phyloP scores from a whole-genome alignment of 2,888 invertebrate genomes.

The Amphipyra berbera region DNA sequence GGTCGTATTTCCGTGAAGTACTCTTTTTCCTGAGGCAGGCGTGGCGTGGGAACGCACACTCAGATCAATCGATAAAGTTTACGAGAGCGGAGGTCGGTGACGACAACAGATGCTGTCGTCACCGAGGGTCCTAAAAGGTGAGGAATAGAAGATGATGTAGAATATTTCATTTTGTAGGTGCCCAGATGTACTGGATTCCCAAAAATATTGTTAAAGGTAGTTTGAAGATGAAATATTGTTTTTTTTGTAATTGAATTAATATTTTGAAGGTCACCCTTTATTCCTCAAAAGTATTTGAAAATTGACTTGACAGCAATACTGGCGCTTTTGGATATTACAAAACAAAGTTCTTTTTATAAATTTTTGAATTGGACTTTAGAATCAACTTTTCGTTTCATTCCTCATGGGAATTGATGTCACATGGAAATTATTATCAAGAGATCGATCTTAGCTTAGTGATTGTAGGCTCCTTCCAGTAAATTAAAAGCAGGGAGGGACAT shows the following conservation, averaged over 20 bases:
- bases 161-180: not conserved
- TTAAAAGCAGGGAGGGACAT: constrained; percentile 40
- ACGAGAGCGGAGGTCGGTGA: constrained; percentile 67
- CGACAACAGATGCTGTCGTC: constrained; percentile 52
- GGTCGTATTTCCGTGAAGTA: constrained; percentile 96
- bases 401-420: constrained; percentile 87
- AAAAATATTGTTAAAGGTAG: not conserved
- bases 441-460: constrained; percentile 84
- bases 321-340: constrained; percentile 88
- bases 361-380: constrained; percentile 71
- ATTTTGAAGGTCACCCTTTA: constrained; percentile 55
- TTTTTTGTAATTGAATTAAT: not conserved
- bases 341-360: constrained; percentile 61
- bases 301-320: constrained; percentile 77
- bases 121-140: constrained; percentile 43
- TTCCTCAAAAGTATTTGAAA: constrained; percentile 64
- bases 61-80: constrained; percentile 90
- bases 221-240: not conserved
- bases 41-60: constrained; percentile 89
- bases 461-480: constrained; percentile 83
- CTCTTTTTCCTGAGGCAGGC: constrained; percentile 95
- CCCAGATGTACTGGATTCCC: constrained; percentile 3
- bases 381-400: constrained; percentile 89
- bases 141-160: constrained; percentile 64
- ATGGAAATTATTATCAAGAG: constrained; percentile 76